phyloP scores from a whole-genome alignment of 2,113 vertebrate species.

The Caranx ignobilis region DNA sequence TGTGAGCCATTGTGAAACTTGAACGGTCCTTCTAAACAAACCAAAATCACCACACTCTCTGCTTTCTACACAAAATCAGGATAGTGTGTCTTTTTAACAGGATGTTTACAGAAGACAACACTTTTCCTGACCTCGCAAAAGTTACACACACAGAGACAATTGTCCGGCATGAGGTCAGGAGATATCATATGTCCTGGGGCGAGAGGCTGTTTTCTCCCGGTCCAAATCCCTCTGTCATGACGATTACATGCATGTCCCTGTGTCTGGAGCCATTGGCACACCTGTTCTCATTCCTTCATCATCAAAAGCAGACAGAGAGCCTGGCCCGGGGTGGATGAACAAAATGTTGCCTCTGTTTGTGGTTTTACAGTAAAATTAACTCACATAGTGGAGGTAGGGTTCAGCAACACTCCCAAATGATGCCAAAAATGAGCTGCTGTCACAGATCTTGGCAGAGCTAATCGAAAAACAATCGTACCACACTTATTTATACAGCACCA shows the following conservation, averaged over 20 bases:
- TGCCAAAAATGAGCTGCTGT: background rate
- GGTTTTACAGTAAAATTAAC: background rate
- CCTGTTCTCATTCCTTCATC: conserved; percentile 77
- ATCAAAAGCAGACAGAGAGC: conserved; percentile 22
- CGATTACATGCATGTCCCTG: conserved; percentile 66
- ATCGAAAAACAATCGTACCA: too few species aligned
- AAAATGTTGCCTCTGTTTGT: conserved; percentile 12
- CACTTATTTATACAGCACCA: background rate
- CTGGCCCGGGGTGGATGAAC: conserved; percentile 11
- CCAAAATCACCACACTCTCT: background rate
- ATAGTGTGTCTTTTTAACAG: background rate
- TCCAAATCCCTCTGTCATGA: conserved; percentile 69
- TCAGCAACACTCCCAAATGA: background rate
- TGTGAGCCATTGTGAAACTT: background rate
- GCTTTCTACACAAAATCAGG: background rate
- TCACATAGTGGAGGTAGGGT: background rate
- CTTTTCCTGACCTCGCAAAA: background rate
- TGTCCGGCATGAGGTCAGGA: conserved; percentile 64
- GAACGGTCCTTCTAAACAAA: background rate
- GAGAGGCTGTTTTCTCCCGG: conserved; percentile 36
- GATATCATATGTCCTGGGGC: conserved; percentile 59
- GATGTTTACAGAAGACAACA: background rate
- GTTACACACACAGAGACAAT: conserved; percentile 7
- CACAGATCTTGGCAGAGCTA: too few species aligned
- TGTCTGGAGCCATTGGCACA: conserved; percentile 71